Percentiles rank a stretch among this genome's conserved stretches.
These are phyloP conservation scores for Apistogramma diplotaenia DNA, from an alignment of 2,113 vertebrate species.

Conservation along the genomic window DNA sequence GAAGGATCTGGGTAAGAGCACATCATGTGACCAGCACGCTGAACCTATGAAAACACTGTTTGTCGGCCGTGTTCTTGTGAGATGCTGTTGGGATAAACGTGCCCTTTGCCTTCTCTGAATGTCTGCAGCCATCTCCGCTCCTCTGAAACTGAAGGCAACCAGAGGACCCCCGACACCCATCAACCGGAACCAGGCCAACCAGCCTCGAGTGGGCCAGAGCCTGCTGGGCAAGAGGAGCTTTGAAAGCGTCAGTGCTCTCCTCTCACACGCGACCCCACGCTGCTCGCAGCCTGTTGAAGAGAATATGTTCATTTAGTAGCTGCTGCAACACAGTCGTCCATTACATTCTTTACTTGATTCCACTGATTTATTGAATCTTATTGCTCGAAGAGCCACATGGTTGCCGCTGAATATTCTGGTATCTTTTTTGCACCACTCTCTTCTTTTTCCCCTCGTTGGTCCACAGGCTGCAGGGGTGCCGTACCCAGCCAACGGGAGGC, in stretches of 20 bases:
- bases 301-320: neutral
- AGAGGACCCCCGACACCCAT: slow-evolving; percentile 89
- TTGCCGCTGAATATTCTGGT: no score
- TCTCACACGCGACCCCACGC: neutral
- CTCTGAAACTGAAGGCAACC: slow-evolving; percentile 88
- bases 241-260: slow-evolving; percentile 78
- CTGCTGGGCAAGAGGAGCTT: slow-evolving; percentile 87
- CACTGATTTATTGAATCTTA: no score
- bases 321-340: accelerated
- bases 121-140: slow-evolving; percentile 83
- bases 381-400: no score
- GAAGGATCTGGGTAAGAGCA: slow-evolving; percentile 85
- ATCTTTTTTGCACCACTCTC: neutral
- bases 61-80: neutral
- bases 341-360: no score
- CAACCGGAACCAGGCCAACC: slow-evolving; percentile 89
- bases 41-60: neutral
- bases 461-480: slow-evolving; percentile 73
- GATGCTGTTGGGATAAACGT: neutral
- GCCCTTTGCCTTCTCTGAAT: neutral
- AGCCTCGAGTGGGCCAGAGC: slow-evolving; percentile 81
- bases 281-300: neutral
- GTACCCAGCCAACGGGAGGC: slow-evolving; percentile 88
- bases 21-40: neutral
- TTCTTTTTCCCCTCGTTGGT: neutral